A percentile compares a stretch with the other conserved stretches of the same genome.
These are phyloP conservation scores for Penelope pileata DNA, from an alignment of 2,113 vertebrate species.

Conservation along the genomic window DNA sequence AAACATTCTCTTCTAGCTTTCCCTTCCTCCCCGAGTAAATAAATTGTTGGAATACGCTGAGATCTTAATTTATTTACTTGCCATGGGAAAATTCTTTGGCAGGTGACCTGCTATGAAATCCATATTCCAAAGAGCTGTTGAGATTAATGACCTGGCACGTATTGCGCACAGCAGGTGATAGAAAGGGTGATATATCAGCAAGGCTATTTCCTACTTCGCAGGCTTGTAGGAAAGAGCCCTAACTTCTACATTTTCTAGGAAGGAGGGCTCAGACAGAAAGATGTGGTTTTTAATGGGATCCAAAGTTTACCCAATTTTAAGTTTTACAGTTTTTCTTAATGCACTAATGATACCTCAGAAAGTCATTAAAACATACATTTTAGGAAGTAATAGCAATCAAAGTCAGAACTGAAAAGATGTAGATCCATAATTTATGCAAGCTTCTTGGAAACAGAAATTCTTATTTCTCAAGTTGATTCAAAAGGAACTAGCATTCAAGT, in stretches of 20 bases:
- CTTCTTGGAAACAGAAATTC: neutral
- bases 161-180: neutral
- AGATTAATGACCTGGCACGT: slow-evolving; percentile 8
- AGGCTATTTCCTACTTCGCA: neutral
- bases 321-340: neutral
- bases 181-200: slow-evolving; percentile 3
- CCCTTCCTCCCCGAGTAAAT: neutral
- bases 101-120: neutral
- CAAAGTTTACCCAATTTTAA: neutral
- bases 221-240: neutral
- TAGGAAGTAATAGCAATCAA: neutral
- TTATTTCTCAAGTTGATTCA: neutral
- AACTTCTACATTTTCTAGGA: neutral
- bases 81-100: neutral
- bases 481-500: neutral
- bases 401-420: neutral
- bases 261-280: neutral
- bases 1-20: neutral
- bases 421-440: neutral
- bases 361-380: neutral
- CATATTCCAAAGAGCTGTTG: neutral
- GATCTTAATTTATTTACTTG: neutral
- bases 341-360: neutral
- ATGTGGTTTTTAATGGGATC: neutral
- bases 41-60: neutral